Conservation (phyloP, 2,113 vertebrate genomes). For the Gadus chalcogrammus region DNA sequence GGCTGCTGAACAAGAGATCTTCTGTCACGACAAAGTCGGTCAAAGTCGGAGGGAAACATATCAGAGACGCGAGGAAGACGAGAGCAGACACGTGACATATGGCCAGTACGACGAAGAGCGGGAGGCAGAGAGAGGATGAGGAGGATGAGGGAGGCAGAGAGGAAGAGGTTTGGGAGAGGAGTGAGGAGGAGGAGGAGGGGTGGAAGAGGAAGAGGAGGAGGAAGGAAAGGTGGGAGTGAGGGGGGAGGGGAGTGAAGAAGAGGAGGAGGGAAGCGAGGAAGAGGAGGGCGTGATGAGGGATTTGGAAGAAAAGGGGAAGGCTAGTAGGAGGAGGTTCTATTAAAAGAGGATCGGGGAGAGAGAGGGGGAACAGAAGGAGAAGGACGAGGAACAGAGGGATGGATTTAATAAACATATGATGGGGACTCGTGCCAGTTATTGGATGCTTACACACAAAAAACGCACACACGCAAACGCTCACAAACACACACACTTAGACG, state of each 20-base stretch:
- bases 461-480: neutral
- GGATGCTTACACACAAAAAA: neutral
- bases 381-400: slow-evolving; percentile 36
- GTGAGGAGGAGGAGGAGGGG: slow-evolving; percentile 68
- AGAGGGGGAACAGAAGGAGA: slow-evolving; percentile 16
- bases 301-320: slow-evolving; percentile 13
- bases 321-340: slow-evolving; percentile 38
- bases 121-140: slow-evolving; percentile 5
- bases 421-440: slow-evolving; percentile 38
- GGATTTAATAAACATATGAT: slow-evolving; percentile 56
- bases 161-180: neutral
- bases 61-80: slow-evolving; percentile 28
- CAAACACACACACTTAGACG: neutral
- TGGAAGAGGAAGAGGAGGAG: slow-evolving; percentile 24
- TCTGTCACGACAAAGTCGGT: too few relatives aligned
- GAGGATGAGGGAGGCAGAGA: slow-evolving; percentile 59
- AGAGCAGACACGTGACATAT: slow-evolving; percentile 58
- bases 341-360: slow-evolving; percentile 18
- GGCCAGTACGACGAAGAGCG: slow-evolving; percentile 69
- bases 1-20: too few relatives aligned
- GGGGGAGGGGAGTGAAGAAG: slow-evolving; percentile 40
- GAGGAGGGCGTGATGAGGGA: slow-evolving; percentile 13
- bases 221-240: neutral
- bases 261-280: slow-evolving; percentile 12
- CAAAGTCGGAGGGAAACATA: slow-evolving; percentile 30